Conservation (phyloP, 1,140 invertebrate species). For the Nomia melanderi region DNA sequence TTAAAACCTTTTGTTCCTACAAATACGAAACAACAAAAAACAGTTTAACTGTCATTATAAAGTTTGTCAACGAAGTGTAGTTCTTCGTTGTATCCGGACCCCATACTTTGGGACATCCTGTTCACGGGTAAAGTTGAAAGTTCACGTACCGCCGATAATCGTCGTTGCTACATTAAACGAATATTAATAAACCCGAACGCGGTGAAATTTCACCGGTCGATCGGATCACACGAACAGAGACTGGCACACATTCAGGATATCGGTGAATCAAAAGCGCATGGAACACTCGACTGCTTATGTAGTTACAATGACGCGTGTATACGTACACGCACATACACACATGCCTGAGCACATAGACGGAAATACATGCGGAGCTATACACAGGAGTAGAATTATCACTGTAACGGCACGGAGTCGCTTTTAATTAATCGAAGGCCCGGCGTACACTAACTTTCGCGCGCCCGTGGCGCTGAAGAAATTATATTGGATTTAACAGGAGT, state of each 20-base stretch:
- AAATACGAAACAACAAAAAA: too few species aligned
- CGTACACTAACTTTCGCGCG: background rate
- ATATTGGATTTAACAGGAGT: background rate
- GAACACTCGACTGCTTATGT: background rate
- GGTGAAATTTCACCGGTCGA: constrained; percentile 19
- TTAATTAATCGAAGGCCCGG: constrained; percentile 13
- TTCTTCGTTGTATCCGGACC: too few species aligned
- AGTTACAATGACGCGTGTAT: constrained; percentile 1
- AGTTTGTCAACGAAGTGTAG: too few species aligned
- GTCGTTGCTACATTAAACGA: constrained; percentile 4
- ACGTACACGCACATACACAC: too few species aligned
- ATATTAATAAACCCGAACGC: background rate
- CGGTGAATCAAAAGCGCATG: background rate
- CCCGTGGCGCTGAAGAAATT: background rate
- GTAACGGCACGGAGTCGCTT: background rate
- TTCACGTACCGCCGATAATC: background rate
- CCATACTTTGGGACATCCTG: background rate
- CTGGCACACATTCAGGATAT: too few species aligned
- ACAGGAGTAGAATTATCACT: background rate
- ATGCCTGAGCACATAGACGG: background rate
- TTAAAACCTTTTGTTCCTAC: too few species aligned
- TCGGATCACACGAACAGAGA: background rate
- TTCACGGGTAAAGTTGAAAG: background rate
- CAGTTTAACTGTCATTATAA: too few species aligned
- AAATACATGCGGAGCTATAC: too few species aligned